These are phyloP conservation scores for Tupaia tana DNA, from an alignment of 2,113 vertebrate genomes.

Conservation along the genomic window DNA sequence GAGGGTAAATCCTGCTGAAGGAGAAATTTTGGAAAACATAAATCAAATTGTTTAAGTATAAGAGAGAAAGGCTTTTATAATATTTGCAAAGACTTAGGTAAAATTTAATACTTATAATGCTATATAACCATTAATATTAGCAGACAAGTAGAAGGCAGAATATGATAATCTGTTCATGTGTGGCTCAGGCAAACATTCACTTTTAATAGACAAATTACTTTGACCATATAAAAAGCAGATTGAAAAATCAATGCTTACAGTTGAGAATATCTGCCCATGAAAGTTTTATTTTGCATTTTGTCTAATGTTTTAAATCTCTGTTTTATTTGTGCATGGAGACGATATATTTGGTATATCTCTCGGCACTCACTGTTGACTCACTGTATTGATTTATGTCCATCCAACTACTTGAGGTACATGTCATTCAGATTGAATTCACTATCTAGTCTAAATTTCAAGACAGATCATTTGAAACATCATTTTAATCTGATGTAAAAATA, in stretches of 20 bases:
- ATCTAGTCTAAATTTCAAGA: not conserved
- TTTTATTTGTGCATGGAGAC: not conserved
- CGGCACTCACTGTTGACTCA: not conserved
- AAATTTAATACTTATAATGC: not conserved
- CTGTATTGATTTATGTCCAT: not conserved
- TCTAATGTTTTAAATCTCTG: not conserved
- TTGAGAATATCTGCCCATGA: not conserved
- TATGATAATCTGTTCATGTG: not conserved
- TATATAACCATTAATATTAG: not conserved
- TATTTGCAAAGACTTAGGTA: not conserved
- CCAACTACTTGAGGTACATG: not conserved
- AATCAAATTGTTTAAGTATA: not conserved
- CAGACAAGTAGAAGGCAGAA: not conserved
- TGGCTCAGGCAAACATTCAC: not conserved
- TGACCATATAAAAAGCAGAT: not conserved
- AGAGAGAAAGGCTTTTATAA: not conserved
- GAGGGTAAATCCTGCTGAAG: not conserved
- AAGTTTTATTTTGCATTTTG: not conserved
- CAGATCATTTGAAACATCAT: not conserved
- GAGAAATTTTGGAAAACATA: not conserved
- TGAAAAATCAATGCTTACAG: not conserved
- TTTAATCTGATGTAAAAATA: not conserved
- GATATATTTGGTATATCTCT: not conserved
- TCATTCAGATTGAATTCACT: not conserved
- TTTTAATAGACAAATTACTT: not conserved